Conservation (phyloP, 2,113 vertebrate species). For the Chaetops frenatus region DNA sequence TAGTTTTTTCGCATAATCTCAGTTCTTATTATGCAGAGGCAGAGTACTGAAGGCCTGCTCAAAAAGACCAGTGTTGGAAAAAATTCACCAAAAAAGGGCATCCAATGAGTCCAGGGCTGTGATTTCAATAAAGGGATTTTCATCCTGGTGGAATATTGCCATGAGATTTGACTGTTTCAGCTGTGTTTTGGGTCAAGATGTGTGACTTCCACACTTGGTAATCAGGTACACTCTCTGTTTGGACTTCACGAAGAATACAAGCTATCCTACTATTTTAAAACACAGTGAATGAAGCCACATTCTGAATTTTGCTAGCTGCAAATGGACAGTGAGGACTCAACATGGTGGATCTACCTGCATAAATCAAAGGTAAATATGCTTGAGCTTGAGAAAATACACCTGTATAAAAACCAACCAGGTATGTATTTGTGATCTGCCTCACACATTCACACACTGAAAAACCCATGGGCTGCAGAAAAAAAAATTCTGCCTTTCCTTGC, state of each 20-base stretch:
- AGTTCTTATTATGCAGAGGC: not conserved
- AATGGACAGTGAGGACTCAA: not conserved
- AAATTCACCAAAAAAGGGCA: rapidly evolving
- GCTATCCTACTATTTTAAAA: not conserved
- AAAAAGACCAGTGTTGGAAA: not conserved
- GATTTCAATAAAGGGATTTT: not conserved
- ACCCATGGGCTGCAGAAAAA: not conserved
- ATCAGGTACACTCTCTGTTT: not conserved
- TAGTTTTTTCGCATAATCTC: not conserved
- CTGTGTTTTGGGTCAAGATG: not conserved
- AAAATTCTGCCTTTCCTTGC: not conserved
- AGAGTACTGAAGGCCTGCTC: not conserved
- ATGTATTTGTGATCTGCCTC: not conserved
- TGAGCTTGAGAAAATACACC: not conserved
- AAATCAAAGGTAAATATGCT: not conserved
- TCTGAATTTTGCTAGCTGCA: not conserved
- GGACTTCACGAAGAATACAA: not conserved
- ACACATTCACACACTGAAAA: not conserved
- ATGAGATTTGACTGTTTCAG: not conserved
- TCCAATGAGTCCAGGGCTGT: not conserved
- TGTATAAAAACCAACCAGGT: not conserved
- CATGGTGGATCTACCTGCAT: not conserved
- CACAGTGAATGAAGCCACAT: not conserved
- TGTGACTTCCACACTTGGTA: not conserved
- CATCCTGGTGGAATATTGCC: not conserved